Base-by-base conservation (phyloP, 2,888 invertebrate genomes). In the Hydroisotoma schaefferi region DNA sequence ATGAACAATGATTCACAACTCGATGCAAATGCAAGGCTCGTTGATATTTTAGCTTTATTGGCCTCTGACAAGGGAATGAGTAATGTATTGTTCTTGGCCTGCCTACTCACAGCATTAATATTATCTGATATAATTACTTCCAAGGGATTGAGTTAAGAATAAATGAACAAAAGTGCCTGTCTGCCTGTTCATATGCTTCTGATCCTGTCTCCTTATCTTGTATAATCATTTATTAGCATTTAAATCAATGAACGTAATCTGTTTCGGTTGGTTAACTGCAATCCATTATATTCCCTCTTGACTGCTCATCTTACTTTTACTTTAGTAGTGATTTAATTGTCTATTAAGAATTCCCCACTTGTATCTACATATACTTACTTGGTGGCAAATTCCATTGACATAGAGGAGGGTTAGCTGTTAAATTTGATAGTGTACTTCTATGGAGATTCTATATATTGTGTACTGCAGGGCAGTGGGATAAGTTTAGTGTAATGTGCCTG, bases 231-330 rank as follows among this genome's bases (percentile, higher is more conserved):
- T 61, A 57, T 61, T 61, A 61, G 61, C 57, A 54, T 57, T 57
- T 61, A 64, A 61, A 64, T 60, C 53, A 64, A 64, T 64, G 60
- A 64, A 57, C 54, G 57, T 64, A 61, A 64, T 56, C 48, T 29
- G 56, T 27, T 56, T 48, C 23, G 37, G 33, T 48, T 44, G 40
- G 25, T 48, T 54, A 43, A 54, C 40, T 54, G n/a, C 40, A 54
- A 38, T 53, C 52, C 23, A 23, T 52, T 43, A 43, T 43, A 5
- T 5, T 43, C 6, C n/a, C 6, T 43, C n/a, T n/a, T 5, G 20
- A 8, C 18, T 33, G 8, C 12, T 33, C 33, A 12, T 12, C 12
- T 33, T 33, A 33, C 20, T n/a, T n/a, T n/a, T n/a, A n/a, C n/a
- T n/a, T n/a, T n/a, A n/a, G n/a, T n/a, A n/a, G n/a, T n/a, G n/a